These are phyloP conservation scores for Exaiptasia diaphana DNA, from an alignment of 64 coral and sea anemone species.

Conservation along the genomic window DNA sequence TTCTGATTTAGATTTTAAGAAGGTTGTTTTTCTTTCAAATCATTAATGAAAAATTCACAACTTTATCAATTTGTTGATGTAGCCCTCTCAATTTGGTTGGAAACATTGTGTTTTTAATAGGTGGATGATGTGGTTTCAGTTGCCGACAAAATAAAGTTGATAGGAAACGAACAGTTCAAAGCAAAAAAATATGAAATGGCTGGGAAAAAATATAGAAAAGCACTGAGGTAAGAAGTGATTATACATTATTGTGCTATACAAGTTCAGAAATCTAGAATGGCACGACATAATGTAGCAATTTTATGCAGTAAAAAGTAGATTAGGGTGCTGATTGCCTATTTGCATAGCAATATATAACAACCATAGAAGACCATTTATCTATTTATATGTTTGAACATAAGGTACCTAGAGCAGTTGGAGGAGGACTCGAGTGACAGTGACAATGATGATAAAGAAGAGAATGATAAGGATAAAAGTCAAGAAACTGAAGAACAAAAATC, in stretches of 20 bases:
- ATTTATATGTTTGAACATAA: slow-evolving; percentile 5
- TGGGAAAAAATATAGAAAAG: slow-evolving; percentile 81
- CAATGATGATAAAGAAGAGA: slow-evolving; percentile 48
- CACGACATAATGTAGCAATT: background rate
- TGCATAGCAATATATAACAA: background rate
- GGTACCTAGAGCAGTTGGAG: slow-evolving; percentile 39
- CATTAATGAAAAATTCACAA: background rate
- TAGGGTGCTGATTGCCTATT: background rate
- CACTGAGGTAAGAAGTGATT: slow-evolving; percentile 62
- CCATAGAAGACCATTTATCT: background rate
- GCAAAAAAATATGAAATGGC: slow-evolving; percentile 74
- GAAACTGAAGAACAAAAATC: slow-evolving; percentile 21
- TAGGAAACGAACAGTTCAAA: slow-evolving; percentile 96
- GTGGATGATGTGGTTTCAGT: slow-evolving; percentile 59
- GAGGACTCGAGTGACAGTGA: slow-evolving; percentile 19
- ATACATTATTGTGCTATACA: background rate
- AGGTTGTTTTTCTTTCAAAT: slow-evolving; percentile 24
- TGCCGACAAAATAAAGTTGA: slow-evolving; percentile 67
- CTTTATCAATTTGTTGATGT: background rate
- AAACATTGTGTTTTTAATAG: slow-evolving; percentile 22
- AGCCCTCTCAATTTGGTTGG: background rate
- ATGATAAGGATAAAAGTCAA: slow-evolving; percentile 45
- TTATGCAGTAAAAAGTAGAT: background rate
- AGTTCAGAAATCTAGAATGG: background rate
- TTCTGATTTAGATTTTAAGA: slow-evolving; percentile 65